Percentiles rank a stretch among this genome's conserved stretches.
phyloP scores from a whole-genome alignment of 2,888 invertebrate genomes.

The Pheosia gnoma region DNA sequence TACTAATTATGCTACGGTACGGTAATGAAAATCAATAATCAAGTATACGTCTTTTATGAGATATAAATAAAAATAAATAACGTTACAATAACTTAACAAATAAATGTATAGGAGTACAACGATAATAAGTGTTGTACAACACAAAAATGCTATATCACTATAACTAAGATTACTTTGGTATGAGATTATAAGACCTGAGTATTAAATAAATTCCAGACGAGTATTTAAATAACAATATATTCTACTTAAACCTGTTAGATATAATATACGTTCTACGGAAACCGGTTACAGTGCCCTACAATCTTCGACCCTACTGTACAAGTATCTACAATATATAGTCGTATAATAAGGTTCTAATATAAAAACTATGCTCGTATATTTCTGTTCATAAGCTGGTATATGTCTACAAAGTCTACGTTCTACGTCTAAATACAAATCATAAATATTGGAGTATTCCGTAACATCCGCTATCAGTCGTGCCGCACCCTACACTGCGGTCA shows the following conservation, averaged over 20 bases:
- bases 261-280: conserved; percentile 42
- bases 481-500: conserved; percentile 76
- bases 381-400: conserved; percentile 72
- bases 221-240: conserved; percentile 30
- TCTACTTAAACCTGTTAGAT: conserved; percentile 27
- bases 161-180: conserved; percentile 37
- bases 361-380: conserved; percentile 75
- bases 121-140: conserved; percentile 20
- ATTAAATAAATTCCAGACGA: conserved; percentile 25
- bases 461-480: conserved; percentile 79
- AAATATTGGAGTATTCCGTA: conserved; percentile 78
- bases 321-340: conserved; percentile 54
- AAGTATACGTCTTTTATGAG: conserved; percentile 40
- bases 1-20: neutral
- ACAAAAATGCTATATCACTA: conserved; percentile 18
- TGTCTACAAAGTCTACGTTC: conserved; percentile 53
- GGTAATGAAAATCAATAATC: conserved; percentile 21
- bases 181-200: conserved; percentile 29
- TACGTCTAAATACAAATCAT: conserved; percentile 73
- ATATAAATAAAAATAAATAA: conserved; percentile 29
- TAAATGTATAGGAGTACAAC: conserved; percentile 23
- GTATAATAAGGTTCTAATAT: conserved; percentile 70
- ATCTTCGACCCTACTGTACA: conserved; percentile 47
- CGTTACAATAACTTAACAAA: conserved; percentile 29
- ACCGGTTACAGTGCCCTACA: conserved; percentile 49